Percentiles rank a stretch among this genome's conserved stretches.
Conservation (phyloP, 2,797 vertebrate species). For the Morus bassanus region DNA sequence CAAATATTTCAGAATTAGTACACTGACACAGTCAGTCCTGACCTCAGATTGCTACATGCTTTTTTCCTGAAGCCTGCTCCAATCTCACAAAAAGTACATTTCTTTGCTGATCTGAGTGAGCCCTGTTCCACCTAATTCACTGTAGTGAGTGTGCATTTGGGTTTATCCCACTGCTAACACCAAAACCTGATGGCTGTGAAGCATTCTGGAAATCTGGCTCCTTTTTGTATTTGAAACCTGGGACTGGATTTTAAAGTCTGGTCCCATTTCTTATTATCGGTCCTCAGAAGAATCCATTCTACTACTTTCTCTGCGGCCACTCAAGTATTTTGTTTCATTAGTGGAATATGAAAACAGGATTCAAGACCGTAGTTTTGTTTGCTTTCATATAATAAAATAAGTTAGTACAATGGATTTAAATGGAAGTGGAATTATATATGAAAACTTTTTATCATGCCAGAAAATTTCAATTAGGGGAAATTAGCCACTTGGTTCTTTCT, state of each 20-base stretch:
- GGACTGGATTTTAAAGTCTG: background rate
- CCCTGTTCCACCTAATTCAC: background rate
- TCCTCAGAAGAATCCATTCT: background rate
- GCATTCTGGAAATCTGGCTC: background rate
- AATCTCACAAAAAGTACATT: background rate
- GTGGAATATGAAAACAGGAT: background rate
- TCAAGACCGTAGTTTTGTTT: conserved; percentile 3
- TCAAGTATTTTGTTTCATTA: background rate
- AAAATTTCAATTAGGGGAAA: conserved; percentile 48
- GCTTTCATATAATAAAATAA: background rate
- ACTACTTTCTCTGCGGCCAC: background rate
- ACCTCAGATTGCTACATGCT: background rate
- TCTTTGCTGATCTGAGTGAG: background rate
- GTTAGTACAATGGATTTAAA: conserved; percentile 18
- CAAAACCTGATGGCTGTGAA: background rate
- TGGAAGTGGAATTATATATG: conserved; percentile 27
- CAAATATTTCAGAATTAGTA: background rate
- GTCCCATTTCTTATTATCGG: background rate
- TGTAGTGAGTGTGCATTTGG: background rate
- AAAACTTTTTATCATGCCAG: conserved; percentile 14
- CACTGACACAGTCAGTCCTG: background rate
- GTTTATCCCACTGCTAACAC: background rate
- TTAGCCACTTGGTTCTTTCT: conserved; percentile 41
- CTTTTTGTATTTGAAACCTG: background rate
- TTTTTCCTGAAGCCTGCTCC: background rate